A percentile compares a stretch with the other conserved stretches of the same genome.
Conservation (phyloP, 2,113 vertebrate species). For the Ifrita kowaldi region DNA sequence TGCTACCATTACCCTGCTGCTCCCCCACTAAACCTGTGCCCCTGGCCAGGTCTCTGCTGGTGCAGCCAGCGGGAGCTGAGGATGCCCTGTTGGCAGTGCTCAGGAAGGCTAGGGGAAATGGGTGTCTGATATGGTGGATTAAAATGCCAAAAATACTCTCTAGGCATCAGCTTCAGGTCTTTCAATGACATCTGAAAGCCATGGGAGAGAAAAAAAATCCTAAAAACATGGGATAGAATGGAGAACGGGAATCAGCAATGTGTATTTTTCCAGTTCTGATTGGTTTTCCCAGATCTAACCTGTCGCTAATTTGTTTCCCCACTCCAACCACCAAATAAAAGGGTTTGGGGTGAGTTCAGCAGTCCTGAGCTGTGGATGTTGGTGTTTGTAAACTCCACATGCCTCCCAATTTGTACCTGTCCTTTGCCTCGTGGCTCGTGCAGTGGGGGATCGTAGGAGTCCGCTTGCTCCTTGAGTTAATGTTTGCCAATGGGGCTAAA, state of each 20-base stretch:
- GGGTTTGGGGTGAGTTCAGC: not conserved
- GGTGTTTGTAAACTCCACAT: not conserved
- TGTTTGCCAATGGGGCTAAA: not conserved
- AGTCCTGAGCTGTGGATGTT: not conserved
- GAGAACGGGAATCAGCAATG: not conserved
- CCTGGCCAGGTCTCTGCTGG: fast-evolving
- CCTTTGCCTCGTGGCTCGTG: not conserved
- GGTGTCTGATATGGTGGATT: not conserved
- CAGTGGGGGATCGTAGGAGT: fast-evolving
- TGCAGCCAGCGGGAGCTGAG: not conserved
- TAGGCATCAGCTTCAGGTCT: not conserved
- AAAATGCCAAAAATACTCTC: not conserved
- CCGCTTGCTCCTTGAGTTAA: fast-evolving
- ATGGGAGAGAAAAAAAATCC: not conserved
- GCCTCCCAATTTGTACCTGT: not conserved
- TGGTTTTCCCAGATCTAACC: not conserved
- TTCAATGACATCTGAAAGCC: not conserved
- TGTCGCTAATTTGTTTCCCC: not conserved
- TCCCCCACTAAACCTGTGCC: not conserved
- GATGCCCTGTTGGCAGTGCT: not conserved
- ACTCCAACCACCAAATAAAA: not conserved
- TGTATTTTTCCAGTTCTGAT: not conserved
- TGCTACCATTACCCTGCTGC: not conserved
- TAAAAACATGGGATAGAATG: not conserved
- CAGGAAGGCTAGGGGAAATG: not conserved